These are phyloP conservation scores for Bilobella aurantiaca DNA, from an alignment of 1,140 invertebrate species.

Conservation along the genomic window DNA sequence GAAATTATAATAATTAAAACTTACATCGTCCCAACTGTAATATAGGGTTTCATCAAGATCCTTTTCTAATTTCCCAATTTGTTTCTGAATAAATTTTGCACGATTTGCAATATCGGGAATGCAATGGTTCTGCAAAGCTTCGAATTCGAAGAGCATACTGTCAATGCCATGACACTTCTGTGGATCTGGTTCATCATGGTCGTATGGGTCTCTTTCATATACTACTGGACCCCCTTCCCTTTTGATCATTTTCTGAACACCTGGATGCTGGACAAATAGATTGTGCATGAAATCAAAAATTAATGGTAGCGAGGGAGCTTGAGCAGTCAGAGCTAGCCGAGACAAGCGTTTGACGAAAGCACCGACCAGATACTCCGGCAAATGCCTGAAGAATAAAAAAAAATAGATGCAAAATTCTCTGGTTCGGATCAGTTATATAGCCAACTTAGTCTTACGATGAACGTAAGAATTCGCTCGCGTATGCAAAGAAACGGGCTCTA, in stretches of 20 bases:
- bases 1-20: conserved; percentile 23
- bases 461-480: conserved; percentile 79
- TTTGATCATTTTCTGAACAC: conserved; percentile 65
- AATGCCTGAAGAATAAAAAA: conserved; percentile 53
- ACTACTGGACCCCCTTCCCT: conserved; percentile 11
- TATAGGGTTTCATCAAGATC: conserved; percentile 54
- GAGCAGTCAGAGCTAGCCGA: conserved; percentile 67
- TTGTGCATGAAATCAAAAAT: conserved; percentile 77
- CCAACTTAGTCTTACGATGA: conserved; percentile 60
- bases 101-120: conserved; percentile 56
- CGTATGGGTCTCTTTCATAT: conserved; percentile 61
- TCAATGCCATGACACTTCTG: conserved; percentile 63
- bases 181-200: conserved; percentile 68
- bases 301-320: conserved; percentile 64
- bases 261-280: conserved; percentile 73
- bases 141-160: conserved; percentile 86
- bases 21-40: conserved; percentile 47
- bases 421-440: conserved; percentile 1
- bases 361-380: conserved; percentile 81
- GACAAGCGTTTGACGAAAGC: conserved; percentile 84
- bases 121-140: conserved; percentile 61
- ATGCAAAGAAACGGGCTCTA: conserved; percentile 70
- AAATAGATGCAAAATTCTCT: not conserved
- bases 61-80: conserved; percentile 55
- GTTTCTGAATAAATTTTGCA: conserved; percentile 57